Evolutionary conservation across 2,113 vertebrate species (phyloP), one percentile per base, ranked within the genome.

Genomic region (Elephantulus edwardii): DNA sequence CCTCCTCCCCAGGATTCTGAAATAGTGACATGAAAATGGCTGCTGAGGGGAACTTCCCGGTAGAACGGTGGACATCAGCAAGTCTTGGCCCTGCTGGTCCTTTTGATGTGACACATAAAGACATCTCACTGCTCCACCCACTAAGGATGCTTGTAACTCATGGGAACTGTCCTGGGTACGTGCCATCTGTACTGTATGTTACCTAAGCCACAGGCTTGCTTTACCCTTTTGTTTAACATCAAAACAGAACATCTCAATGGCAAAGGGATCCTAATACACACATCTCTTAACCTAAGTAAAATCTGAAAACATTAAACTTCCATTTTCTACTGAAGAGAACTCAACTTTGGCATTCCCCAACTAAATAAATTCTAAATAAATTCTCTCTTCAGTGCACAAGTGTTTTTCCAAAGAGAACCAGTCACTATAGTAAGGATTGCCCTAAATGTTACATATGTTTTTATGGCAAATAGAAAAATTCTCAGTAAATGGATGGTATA

Each of bases 241-340:
- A n/a, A n/a, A n/a, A n/a, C n/a, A n/a, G n/a, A n/a, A n/a, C n/a
- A n/a, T n/a, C n/a, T n/a, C n/a, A n/a, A n/a, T 60, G 68, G 52
- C 86, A 82, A 82, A 48, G 54, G 54, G 35, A 77, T 83, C 70
- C 52, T 72, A 46, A 85, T 83, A 60, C 33, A 62, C 56, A 42
- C 14, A 76, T 91, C 91, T 84, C 40, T 88, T 81, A 93, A 83
- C 71, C 35, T 72, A n/a, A 96, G 66, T 83, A 76, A 60, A 0
- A 9, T 42, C 22, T 86, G 76, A 74, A 86, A 83, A 80, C 20
- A 44, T 64, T 75, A 76, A 22, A 12, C 82, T 88, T 68, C 81
- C 30, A 42, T 46, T 89, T 83, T 68, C 60, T 44, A 24, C 44
- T 92, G 66, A 88, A 71, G 35, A 71, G 46, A 56, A 93, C 50